Evolutionary conservation across 2,797 vertebrate genomes (phyloP).

Genomic region (Fratercula arctica): DNA sequence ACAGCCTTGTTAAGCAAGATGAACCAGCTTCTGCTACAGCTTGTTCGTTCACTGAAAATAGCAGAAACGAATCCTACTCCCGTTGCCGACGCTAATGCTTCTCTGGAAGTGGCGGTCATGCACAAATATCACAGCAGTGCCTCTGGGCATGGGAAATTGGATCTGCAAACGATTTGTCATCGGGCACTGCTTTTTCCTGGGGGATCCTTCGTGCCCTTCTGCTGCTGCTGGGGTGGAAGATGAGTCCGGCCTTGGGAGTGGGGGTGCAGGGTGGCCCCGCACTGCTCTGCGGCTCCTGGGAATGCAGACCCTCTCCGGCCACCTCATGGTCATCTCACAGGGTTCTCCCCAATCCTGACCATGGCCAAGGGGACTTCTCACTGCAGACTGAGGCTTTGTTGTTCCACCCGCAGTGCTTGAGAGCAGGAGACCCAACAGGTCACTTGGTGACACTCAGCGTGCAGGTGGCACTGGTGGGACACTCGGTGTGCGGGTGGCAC

Average conservation of each 20-base stretch:
- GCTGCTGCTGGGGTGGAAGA: neutral
- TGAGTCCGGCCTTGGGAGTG: accelerated
- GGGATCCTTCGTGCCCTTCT: accelerated
- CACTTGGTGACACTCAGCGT: accelerated
- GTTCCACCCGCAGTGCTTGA: accelerated
- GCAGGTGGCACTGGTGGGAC: neutral
- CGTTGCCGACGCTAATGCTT: accelerated
- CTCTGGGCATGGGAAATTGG: neutral
- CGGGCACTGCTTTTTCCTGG: neutral
- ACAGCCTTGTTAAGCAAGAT: neutral
- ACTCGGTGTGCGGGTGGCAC: accelerated
- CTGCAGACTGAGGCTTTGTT: neutral
- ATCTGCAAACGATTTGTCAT: neutral
- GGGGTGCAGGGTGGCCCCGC: accelerated
- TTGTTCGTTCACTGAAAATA: neutral
- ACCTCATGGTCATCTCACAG: neutral
- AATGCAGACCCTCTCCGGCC: accelerated
- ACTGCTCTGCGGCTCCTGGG: neutral
- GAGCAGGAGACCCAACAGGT: neutral
- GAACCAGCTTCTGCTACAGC: neutral
- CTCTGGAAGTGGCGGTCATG: neutral
- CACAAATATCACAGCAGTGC: neutral
- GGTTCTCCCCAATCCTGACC: neutral
- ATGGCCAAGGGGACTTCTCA: accelerated
- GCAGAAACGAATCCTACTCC: neutral